Conservation (phyloP, 2,888 invertebrate genomes). For the Sicus ferrugineus region DNA sequence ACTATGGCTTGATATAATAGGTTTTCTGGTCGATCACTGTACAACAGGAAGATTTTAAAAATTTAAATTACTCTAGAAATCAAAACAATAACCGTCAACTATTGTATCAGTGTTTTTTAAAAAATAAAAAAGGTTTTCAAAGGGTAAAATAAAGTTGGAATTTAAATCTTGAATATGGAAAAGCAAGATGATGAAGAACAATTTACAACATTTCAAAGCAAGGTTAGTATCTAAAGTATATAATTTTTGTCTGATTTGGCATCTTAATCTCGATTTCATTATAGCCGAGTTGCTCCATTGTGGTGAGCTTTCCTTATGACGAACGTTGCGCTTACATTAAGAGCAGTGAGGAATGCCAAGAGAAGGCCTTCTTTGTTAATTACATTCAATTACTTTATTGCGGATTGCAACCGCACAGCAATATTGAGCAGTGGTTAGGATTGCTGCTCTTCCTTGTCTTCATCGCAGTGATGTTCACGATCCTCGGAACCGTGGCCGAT, state of each 20-base stretch:
- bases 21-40: too few species aligned
- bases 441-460: conserved; percentile 40
- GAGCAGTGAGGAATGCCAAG: conserved; percentile 53
- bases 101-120: too few species aligned
- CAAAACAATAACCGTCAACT: too few species aligned
- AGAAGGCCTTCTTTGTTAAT: conserved; percentile 53
- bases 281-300: conserved; percentile 42
- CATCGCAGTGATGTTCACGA: conserved; percentile 66
- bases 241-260: too few species aligned
- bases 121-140: too few species aligned
- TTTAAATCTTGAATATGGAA: too few species aligned
- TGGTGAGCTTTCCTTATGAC: conserved; percentile 38
- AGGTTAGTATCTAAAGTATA: conserved; percentile 36
- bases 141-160: too few species aligned
- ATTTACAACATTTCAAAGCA: conserved; percentile 36
- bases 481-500: conserved; percentile 68
- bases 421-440: conserved; percentile 37
- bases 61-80: too few species aligned
- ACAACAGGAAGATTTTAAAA: too few species aligned
- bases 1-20: too few species aligned
- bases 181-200: conserved; percentile 32
- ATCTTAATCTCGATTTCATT: conserved; percentile 8
- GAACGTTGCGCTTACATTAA: conserved; percentile 62
- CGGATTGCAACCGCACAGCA: conserved; percentile 46
- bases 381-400: conserved; percentile 64